Evolutionary conservation across 2,888 invertebrate species (phyloP).

Genomic region (Isotomurus palustris): DNA sequence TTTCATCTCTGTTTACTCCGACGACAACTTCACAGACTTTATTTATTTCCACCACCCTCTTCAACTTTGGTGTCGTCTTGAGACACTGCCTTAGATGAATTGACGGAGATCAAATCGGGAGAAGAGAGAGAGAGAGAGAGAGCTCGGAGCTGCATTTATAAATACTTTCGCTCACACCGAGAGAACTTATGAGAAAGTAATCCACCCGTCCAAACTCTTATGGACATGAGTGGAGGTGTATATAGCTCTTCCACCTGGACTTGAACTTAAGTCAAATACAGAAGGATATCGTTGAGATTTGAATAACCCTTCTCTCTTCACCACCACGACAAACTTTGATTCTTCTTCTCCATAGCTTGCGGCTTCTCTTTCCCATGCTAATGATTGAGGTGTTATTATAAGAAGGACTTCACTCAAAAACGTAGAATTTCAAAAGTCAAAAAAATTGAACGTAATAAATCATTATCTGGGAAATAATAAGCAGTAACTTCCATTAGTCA

Average conservation of each 20-base stretch:
- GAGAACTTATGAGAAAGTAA: too few species aligned
- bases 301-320: too few species aligned
- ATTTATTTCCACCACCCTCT: too few species aligned
- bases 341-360: conserved; percentile 19
- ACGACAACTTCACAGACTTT: conserved; percentile 5
- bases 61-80: background rate
- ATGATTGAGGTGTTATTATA: conserved; percentile 44
- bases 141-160: too few species aligned
- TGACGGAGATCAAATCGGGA: too few species aligned
- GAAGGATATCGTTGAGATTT: too few species aligned
- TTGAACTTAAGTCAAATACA: too few species aligned
- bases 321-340: background rate
- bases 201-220: too few species aligned
- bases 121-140: too few species aligned
- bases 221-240: too few species aligned
- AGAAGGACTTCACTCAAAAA: conserved; percentile 29
- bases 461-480: conserved; percentile 39
- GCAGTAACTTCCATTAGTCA: conserved; percentile 25
- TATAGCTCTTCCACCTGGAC: too few species aligned
- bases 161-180: too few species aligned
- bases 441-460: conserved; percentile 43
- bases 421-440: conserved; percentile 30
- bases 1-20: conserved; percentile 17
- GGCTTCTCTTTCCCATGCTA: conserved; percentile 28
- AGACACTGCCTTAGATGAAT: background rate